These are phyloP conservation scores for Drosophila ustulata DNA, from an alignment of 2,888 invertebrate species.

Conservation along the genomic window DNA sequence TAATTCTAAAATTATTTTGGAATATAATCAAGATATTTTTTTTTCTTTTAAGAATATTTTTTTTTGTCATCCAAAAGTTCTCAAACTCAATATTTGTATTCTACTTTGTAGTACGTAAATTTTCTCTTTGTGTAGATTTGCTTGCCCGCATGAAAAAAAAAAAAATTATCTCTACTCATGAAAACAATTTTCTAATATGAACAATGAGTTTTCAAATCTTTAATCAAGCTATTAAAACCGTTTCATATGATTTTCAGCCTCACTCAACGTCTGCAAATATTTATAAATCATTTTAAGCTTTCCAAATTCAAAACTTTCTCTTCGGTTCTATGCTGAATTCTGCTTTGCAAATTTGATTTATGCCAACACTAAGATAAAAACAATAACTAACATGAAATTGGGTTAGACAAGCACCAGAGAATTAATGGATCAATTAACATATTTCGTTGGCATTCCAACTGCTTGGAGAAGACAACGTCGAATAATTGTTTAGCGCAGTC, in stretches of 20 bases:
- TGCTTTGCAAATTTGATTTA: background rate
- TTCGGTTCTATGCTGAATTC: background rate
- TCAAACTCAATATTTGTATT: too few species aligned
- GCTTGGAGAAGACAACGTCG: background rate
- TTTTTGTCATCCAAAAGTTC: too few species aligned
- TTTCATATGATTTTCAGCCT: background rate
- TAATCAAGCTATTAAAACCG: too few species aligned
- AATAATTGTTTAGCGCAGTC: constrained; percentile 4
- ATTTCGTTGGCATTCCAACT: background rate
- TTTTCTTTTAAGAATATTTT: too few species aligned
- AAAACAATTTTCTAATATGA: background rate
- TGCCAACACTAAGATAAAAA: background rate
- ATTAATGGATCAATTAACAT: constrained; percentile 2
- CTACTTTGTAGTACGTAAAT: too few species aligned
- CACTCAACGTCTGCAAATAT: background rate
- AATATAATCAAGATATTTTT: too few species aligned
- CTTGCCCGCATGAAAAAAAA: constrained; percentile 1
- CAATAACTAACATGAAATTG: background rate
- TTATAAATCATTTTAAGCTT: background rate
- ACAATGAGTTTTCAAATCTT: background rate
- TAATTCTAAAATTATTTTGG: too few species aligned
- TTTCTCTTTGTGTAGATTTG: background rate
- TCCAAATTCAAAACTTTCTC: background rate
- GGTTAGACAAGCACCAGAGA: constrained; percentile 2
- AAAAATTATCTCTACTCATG: background rate